Base-by-base conservation (phyloP, 1,140 invertebrate genomes). In the Zeugodacus cucurbitae region DNA sequence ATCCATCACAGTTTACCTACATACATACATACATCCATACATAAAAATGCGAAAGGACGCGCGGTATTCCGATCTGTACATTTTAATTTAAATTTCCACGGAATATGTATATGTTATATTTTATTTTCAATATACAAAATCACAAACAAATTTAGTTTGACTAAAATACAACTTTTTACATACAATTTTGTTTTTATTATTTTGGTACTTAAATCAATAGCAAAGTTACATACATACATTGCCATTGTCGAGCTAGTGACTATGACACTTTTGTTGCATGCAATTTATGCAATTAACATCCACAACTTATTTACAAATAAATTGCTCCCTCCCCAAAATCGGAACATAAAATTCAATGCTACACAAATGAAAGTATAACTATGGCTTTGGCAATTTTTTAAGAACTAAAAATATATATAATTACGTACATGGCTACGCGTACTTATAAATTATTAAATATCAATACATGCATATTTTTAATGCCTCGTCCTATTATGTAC, bases 361-460 rank as follows among this genome's bases (percentile, higher is more conserved):
- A 82, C 11, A 82, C n/a, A 29, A 29, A 82, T 37, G n/a, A 54
- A 22, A 22, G 41, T 82, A 82, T 82, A 82, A 82, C 44, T 82
- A 82, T 82, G 74, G 74, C 74, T 82, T 82, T 82, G 74, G 74
- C n/a, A 82, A 82, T 29, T 82, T 82, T 82, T 54, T 82, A 82
- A 82, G 20, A 48, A 82, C 41, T 82, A 82, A 44, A 82, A 11
- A 11, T 48, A 2, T 26, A n/a, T 41, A 74, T 20, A 54, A 20
- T 82, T n/a, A 29, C 22, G 22, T 82, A 82, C 74, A 78, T 78
- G 41, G 22, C 41, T 48, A 82, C 26, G 6, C 7, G 20, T 74
- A n/a, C 34, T 20, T 74, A 74, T 37, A 37, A 29, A 17, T 32
- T 67, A 67, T 34, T 8, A 67, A 67, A 67, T 41, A 37, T 67